phyloP scores from a whole-genome alignment of 2,113 vertebrate genomes.

The Oreochromis tanganicae region DNA sequence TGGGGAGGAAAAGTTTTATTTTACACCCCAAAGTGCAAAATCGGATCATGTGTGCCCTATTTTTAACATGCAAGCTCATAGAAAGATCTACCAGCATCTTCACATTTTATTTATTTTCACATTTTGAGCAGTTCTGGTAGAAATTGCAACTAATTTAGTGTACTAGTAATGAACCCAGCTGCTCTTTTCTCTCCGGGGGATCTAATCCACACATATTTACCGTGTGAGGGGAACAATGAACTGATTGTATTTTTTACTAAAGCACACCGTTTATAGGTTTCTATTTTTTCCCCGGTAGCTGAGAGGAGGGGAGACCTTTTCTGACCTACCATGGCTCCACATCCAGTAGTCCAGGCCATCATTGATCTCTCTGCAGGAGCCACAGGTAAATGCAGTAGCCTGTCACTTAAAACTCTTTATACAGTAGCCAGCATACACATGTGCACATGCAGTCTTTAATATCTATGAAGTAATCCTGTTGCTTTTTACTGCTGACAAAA shows the following conservation, averaged over 20 bases:
- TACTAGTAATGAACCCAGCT: background rate
- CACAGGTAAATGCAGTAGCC: slow-evolving; percentile 74
- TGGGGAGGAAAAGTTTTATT: background rate
- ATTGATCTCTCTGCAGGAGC: slow-evolving; percentile 94
- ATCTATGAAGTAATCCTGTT: background rate
- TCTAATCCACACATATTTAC: background rate
- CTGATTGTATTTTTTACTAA: background rate
- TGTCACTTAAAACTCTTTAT: background rate
- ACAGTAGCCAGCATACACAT: background rate
- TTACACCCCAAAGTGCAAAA: background rate
- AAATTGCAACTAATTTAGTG: background rate
- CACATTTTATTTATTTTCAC: background rate
- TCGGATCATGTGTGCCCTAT: background rate
- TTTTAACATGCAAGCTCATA: background rate
- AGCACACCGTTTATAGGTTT: background rate
- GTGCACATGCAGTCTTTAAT: background rate
- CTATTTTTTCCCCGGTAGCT: background rate
- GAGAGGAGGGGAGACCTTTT: background rate
- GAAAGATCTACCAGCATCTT: background rate
- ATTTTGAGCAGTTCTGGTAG: background rate
- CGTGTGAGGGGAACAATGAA: background rate
- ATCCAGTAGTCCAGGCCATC: slow-evolving; percentile 84
- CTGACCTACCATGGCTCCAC: slow-evolving; percentile 70
- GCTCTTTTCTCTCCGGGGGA: background rate
- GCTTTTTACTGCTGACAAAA: background rate